Percentiles rank a stretch among this genome's conserved stretches.
These are phyloP conservation scores for Phymanthus crucifer DNA, from an alignment of 92 coral and sea anemone genomes.

Conservation along the genomic window DNA sequence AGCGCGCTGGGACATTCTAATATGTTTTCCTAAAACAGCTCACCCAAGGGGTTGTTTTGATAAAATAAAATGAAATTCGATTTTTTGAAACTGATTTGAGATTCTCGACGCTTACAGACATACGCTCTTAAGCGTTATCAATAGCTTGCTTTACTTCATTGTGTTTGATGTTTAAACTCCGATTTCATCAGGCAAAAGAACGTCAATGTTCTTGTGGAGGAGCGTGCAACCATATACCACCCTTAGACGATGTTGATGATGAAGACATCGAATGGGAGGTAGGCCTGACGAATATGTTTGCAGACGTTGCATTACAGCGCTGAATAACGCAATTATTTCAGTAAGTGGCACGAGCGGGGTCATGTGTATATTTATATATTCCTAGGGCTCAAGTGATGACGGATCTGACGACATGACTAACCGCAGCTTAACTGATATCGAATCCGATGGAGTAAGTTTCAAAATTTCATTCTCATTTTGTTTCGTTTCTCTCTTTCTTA, in stretches of 20 bases:
- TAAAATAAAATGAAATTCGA: too few relatives aligned
- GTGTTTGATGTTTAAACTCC: not conserved
- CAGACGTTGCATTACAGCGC: not conserved
- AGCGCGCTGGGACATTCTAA: too few relatives aligned
- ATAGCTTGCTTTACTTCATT: not conserved
- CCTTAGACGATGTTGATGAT: not conserved
- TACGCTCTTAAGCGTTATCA: too few relatives aligned
- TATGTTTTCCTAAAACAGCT: too few relatives aligned
- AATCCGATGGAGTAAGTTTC: not conserved
- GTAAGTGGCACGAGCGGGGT: not conserved
- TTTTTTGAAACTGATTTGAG: too few relatives aligned
- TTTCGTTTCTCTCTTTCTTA: too few relatives aligned
- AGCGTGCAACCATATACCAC: not conserved
- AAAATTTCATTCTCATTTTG: not conserved
- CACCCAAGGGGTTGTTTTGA: too few relatives aligned
- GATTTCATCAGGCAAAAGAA: not conserved
- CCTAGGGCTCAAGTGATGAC: not conserved
- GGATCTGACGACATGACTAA: not conserved
- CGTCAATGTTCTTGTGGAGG: not conserved
- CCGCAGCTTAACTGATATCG: not conserved
- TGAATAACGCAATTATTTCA: not conserved
- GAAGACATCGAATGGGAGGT: constrained; percentile 1
- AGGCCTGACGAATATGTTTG: not conserved
- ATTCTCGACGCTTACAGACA: too few relatives aligned
- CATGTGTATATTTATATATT: not conserved